Evolutionary conservation across 2,888 invertebrate genomes (phyloP).

Genomic region (Amphimallon solstitiale): DNA sequence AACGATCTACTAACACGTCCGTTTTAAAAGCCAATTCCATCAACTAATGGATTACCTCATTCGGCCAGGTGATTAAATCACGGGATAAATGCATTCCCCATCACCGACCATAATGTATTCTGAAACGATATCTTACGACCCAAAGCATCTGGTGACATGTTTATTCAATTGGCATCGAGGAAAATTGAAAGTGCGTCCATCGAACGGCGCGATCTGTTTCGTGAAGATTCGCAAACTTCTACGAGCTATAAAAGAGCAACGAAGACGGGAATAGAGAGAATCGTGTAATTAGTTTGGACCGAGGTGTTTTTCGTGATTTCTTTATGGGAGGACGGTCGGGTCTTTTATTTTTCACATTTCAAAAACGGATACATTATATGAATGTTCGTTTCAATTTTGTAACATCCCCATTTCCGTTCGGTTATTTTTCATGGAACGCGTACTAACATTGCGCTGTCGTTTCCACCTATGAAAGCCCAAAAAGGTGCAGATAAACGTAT

Average conservation of each 20-base stretch:
- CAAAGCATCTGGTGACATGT: constrained; percentile 39
- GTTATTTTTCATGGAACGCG: too few relatives aligned
- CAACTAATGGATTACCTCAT: constrained; percentile 18
- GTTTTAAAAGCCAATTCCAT: constrained; percentile 24
- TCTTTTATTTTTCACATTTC: constrained; percentile 33
- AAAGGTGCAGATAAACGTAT: too few relatives aligned
- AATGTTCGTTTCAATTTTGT: constrained; percentile 29
- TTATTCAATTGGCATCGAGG: constrained; percentile 39
- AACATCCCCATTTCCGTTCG: constrained; percentile 14
- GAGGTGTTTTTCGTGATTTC: constrained; percentile 32
- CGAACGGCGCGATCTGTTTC: not conserved
- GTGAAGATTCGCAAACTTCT: not conserved
- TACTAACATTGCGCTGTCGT: too few relatives aligned
- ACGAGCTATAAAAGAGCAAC: not conserved
- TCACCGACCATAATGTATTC: constrained; percentile 14
- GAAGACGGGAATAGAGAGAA: not conserved
- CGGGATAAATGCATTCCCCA: constrained; percentile 16
- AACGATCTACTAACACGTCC: not conserved
- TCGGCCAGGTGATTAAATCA: constrained; percentile 17
- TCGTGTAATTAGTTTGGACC: constrained; percentile 39
- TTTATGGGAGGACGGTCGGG: constrained; percentile 24
- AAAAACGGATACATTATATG: constrained; percentile 4
- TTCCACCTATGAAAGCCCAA: too few relatives aligned
- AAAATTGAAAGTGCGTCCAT: constrained; percentile 37
- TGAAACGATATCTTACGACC: constrained; percentile 18